phyloP scores from a whole-genome alignment of 2,888 invertebrate species.

The Chloromyia formosa region DNA sequence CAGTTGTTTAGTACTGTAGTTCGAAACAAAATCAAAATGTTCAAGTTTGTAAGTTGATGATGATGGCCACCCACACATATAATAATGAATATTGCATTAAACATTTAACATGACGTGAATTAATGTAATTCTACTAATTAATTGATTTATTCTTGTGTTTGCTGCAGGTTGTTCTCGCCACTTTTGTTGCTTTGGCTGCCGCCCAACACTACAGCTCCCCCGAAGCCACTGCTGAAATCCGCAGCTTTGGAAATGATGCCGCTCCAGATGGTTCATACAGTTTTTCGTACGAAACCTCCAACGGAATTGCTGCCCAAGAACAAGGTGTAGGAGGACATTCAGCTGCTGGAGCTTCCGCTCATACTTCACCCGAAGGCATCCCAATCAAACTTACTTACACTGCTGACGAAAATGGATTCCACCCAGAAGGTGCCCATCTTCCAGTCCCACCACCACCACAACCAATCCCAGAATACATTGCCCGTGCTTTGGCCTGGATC shows the following conservation, averaged over 20 bases:
- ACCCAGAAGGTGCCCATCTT: conserved; percentile 63
- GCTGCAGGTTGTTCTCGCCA: conserved; percentile 23
- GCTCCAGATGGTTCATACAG: conserved; percentile 63
- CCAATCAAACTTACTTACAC: conserved; percentile 63
- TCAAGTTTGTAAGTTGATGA: conserved; percentile 31
- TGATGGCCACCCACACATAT: too few relatives aligned
- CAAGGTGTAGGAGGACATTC: conserved; percentile 67
- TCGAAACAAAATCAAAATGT: conserved; percentile 20
- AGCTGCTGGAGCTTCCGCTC: conserved; percentile 67
- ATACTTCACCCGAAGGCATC: conserved; percentile 68
- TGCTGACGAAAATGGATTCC: conserved; percentile 70
- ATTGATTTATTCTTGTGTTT: too few relatives aligned
- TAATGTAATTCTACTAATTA: not conserved
- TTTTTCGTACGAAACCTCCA: conserved; percentile 67
- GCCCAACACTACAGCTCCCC: conserved; percentile 3
- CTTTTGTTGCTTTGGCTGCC: conserved; percentile 17
- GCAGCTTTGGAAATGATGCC: conserved; percentile 15
- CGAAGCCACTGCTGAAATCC: conserved; percentile 23
- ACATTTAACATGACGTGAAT: not conserved
- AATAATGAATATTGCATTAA: not conserved
- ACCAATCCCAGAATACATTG: conserved; percentile 52
- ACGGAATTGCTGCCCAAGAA: conserved; percentile 70
- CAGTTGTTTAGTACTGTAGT: conserved; percentile 9
- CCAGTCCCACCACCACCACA: conserved; percentile 59
- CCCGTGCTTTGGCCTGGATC: conserved; percentile 30